Evolutionary conservation across 2,888 invertebrate species (phyloP).

Genomic region (Lampropteryx suffumata): DNA sequence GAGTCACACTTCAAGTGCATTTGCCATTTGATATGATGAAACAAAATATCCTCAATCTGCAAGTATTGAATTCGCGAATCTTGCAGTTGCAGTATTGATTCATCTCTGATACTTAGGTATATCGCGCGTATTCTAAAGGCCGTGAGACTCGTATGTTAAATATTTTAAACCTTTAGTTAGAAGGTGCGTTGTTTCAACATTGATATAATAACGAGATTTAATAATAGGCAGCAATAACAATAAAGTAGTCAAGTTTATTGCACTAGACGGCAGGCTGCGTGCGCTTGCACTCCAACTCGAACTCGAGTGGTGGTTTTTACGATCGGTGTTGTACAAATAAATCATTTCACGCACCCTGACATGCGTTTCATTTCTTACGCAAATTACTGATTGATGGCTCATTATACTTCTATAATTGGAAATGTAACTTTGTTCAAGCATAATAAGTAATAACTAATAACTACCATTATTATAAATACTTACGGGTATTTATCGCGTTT

Average conservation of each 20-base stretch:
- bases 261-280: slow-evolving; percentile 44
- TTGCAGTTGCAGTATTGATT: slow-evolving; percentile 13
- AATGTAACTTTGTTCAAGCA: slow-evolving; percentile 17
- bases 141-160: not conserved
- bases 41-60: slow-evolving; percentile 52
- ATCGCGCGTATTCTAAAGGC: no score
- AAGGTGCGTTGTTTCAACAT: slow-evolving; percentile 32
- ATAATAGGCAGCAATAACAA: slow-evolving; percentile 55
- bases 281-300: slow-evolving; percentile 51
- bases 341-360: slow-evolving; percentile 54
- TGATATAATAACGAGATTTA: slow-evolving; percentile 52
- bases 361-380: slow-evolving; percentile 36
- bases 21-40: slow-evolving; percentile 68
- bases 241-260: slow-evolving; percentile 65
- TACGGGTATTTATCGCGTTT: no score
- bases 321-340: slow-evolving; percentile 58
- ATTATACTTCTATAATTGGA: slow-evolving; percentile 23
- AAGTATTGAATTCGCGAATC: slow-evolving; percentile 34
- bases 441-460: slow-evolving; percentile 16
- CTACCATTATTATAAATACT: no score
- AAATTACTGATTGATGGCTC: slow-evolving; percentile 27
- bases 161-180: slow-evolving; percentile 3
- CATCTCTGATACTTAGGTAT: slow-evolving; percentile 2
- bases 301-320: slow-evolving; percentile 61
- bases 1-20: slow-evolving; percentile 68